These are phyloP conservation scores for Aricia artaxerxes DNA, from an alignment of 2,888 invertebrate species.

Conservation along the genomic window DNA sequence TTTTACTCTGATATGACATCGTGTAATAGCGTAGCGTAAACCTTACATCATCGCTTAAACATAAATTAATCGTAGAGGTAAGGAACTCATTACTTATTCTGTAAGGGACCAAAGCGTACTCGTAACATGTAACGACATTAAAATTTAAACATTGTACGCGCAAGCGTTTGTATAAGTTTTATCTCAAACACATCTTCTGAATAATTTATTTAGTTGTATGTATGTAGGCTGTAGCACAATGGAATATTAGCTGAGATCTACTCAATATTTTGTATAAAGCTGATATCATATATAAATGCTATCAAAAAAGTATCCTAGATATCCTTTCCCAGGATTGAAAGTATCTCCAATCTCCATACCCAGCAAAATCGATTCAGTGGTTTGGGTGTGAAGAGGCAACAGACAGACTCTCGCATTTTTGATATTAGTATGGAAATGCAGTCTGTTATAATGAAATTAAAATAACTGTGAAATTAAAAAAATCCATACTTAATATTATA, in stretches of 20 bases:
- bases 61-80: not conserved
- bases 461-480: too few species aligned
- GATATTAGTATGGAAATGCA: too few species aligned
- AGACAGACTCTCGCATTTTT: too few species aligned
- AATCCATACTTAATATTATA: too few species aligned
- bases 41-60: not conserved
- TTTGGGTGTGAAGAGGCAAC: too few species aligned
- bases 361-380: too few species aligned
- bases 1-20: not conserved
- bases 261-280: too few species aligned
- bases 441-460: too few species aligned
- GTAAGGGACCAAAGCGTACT: not conserved
- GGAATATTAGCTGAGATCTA: not conserved
- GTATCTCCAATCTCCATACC: too few species aligned
- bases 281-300: too few species aligned
- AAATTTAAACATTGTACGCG: conserved; percentile 14
- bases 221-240: not conserved
- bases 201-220: not conserved
- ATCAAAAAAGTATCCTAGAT: too few species aligned
- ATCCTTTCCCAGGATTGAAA: too few species aligned
- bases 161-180: conserved; percentile 25
- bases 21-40: not conserved
- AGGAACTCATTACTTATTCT: not conserved
- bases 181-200: conserved; percentile 6
- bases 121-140: conserved; percentile 4